Base-by-base conservation (phyloP, 2,888 invertebrate genomes). In the Epistrophe eligans region DNA sequence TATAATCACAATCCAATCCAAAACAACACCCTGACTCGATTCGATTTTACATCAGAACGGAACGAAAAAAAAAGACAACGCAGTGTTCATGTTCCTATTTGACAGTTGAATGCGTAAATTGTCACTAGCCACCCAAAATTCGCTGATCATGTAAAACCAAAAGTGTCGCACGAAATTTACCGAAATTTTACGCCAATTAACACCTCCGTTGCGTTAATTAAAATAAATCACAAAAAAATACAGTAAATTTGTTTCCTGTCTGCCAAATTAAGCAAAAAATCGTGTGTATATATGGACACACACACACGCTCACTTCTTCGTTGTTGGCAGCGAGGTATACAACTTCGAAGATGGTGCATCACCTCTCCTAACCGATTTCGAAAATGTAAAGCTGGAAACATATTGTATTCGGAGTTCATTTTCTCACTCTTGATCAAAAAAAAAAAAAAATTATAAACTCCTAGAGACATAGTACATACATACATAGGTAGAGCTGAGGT, bases 201-300 rank as follows among this genome's bases (percentile, higher is more conserved):
- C 88, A 88, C 88, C 84, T 88, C 32, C 77, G 84, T 62, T 84
- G 88, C 88, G 79, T 88, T 88, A 88, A 88, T 88, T 88, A 88
- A 88, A 88, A 88, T 88, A 88, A 88, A 88, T 88, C 79, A 88
- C 52, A 83, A 77, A 84, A 82, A 88, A 73, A 19, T 77, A 62
- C 55, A 62, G 62, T 67, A 73, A 80, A 88, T 88, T 88, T 88
- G 88, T 88, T 76, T 80, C 88, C 79, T 77, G 87, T 79, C 76
- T 83, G 74, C 76, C 60, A 83, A 79, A 81, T 67, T 80, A 77
- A 84, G 64, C 72, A 72, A 70, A 60, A 62, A 57, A 13, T 64
- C 50, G 10, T 50, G 50, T 81, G 81, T 70, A n/a, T 77, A 77
- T 70, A n/a, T 71, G 40, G 77, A 17, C 28, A n/a, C 48, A 50